Conservation (phyloP, 2,797 vertebrate species). For the Channallabes apus region DNA sequence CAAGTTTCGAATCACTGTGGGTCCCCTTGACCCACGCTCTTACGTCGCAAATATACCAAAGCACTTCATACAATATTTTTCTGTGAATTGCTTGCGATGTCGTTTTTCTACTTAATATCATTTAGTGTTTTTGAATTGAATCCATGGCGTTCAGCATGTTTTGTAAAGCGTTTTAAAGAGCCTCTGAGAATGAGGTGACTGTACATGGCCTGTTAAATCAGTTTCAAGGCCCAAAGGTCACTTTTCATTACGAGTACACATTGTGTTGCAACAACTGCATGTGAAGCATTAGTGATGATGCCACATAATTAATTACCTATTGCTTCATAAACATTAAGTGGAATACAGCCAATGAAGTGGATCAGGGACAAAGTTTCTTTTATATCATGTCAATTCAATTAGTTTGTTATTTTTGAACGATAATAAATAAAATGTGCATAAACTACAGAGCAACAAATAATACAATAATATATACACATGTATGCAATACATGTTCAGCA, state of each 20-base stretch:
- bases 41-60: neutral
- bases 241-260: neutral
- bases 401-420: neutral
- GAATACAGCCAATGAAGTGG: neutral
- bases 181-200: slow-evolving; percentile 29
- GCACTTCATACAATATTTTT: neutral
- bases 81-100: neutral
- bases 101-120: neutral
- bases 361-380: neutral
- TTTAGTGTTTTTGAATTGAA: neutral
- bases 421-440: neutral
- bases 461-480: fast-evolving
- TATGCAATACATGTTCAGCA: neutral
- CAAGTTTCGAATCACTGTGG: no score
- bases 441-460: no score
- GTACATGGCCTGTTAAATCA: slow-evolving; percentile 60
- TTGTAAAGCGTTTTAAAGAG: slow-evolving; percentile 42
- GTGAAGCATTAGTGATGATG: neutral
- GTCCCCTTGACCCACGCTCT: neutral
- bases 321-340: neutral
- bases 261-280: neutral
- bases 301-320: slow-evolving; percentile 11
- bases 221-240: slow-evolving; percentile 63
- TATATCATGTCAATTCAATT: neutral
- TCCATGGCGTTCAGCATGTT: slow-evolving; percentile 23